Evolutionary conservation across 2,888 invertebrate species (phyloP), one percentile per base, ranked within the genome.

Genomic region (Hydraecia micacea): DNA sequence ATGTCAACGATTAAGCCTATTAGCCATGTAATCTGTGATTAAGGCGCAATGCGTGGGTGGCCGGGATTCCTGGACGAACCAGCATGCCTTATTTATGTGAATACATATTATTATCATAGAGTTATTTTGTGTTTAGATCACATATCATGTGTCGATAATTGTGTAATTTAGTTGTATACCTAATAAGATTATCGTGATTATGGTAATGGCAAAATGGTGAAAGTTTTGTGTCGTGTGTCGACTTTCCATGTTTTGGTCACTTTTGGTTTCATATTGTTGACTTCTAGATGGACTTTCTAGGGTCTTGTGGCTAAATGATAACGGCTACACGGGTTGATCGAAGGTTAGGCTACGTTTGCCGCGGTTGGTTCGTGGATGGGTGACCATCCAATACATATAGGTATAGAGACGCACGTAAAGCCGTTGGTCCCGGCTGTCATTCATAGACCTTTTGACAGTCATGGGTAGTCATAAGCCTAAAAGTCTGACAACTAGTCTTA

Each of bases 1-100:
- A 88, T 88, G 90, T 89, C 90, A 85, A 84, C 88, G 84, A 89
- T 88, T 89, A 88, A 88, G 88, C 88, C 88, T 88, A 89, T 88
- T 88, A 88, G 79, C 76, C 83, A 80, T 88, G 88, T 88, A 88
- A 88, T 89, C 88, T 87, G 81, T 84, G 88, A 83, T 88, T 87
- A 88, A 84, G 78, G 68, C 77, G 52, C 49, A 28, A 52, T 73
- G 76, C 82, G 82, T 89, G 88, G 88, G 88, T 89, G 88, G 88
- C 67, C 88, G 80, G 80, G 65, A 88, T 86, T 75, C 82, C 85
- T 89, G 81, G 75, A 86, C 70, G 42, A 70, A n/a, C 52, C 65
- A 75, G 72, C 81, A 72, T 55, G 49, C 60, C 63, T 87, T 84
- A 78, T 81, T 80, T 78, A 83, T 83, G 77, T 79, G 73, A 83